These are phyloP conservation scores for Saguinus midas DNA, from an alignment of 2,113 vertebrate genomes.

Conservation along the genomic window DNA sequence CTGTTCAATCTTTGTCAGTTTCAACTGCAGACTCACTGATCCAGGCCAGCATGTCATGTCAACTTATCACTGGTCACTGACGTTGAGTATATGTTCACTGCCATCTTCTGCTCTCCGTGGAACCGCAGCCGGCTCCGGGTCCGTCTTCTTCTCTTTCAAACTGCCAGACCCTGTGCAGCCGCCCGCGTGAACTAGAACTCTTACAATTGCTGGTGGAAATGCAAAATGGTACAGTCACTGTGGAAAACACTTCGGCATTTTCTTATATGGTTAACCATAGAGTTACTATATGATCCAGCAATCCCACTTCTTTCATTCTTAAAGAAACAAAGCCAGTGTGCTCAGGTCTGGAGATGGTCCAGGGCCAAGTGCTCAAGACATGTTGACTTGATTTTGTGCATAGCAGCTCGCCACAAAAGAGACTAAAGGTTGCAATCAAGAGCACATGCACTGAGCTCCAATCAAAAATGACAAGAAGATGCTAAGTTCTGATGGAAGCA, in stretches of 20 bases:
- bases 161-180: too few relatives aligned
- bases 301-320: neutral
- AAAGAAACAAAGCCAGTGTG: neutral
- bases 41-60: too few relatives aligned
- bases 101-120: too few relatives aligned
- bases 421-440: neutral
- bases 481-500: neutral
- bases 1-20: too few relatives aligned
- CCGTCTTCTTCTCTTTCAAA: too few relatives aligned
- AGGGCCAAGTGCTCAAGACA: accelerated
- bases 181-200: neutral
- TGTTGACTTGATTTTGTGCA: neutral
- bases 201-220: neutral
- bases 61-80: too few relatives aligned
- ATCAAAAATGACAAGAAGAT: neutral
- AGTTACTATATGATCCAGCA: neutral
- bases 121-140: too few relatives aligned
- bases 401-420: neutral
- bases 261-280: neutral
- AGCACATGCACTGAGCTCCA: neutral
- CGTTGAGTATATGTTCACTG: too few relatives aligned
- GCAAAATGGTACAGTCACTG: neutral
- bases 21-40: too few relatives aligned
- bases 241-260: neutral
- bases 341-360: neutral